phyloP scores from a whole-genome alignment of 2,113 vertebrate genomes.

The Aegithalos caudatus region DNA sequence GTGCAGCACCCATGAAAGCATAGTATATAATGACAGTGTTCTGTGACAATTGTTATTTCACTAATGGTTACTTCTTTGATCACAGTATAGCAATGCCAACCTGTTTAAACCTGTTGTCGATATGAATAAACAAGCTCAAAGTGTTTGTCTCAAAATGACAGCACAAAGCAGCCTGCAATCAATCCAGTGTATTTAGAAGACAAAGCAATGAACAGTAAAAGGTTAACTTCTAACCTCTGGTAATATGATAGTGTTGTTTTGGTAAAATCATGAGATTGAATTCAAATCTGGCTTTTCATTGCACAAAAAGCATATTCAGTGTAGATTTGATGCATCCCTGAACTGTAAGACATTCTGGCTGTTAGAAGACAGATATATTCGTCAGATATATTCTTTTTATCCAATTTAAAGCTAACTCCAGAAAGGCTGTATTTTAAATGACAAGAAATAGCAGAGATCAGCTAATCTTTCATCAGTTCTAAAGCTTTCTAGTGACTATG shows the following conservation, averaged over 20 bases:
- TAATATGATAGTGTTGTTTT: background rate
- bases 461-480: background rate
- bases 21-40: background rate
- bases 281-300: constrained; percentile 9
- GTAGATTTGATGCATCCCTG: background rate
- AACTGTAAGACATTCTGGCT: background rate
- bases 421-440: background rate
- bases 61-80: constrained; percentile 20
- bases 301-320: background rate
- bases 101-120: constrained; percentile 23
- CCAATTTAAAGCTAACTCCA: background rate
- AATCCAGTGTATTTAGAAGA: background rate
- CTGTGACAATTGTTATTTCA: background rate
- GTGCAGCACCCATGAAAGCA: background rate
- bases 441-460: background rate
- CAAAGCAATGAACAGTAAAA: constrained; percentile 6
- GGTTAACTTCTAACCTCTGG: background rate
- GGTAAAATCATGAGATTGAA: constrained; percentile 5
- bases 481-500: background rate
- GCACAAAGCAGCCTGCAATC: constrained; percentile 18
- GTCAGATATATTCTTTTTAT: background rate
- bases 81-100: background rate
- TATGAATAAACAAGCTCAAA: constrained; percentile 13
- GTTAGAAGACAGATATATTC: background rate
- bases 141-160: background rate